Conservation (phyloP, 2,888 invertebrate species). For the Drosophila leonis region DNA sequence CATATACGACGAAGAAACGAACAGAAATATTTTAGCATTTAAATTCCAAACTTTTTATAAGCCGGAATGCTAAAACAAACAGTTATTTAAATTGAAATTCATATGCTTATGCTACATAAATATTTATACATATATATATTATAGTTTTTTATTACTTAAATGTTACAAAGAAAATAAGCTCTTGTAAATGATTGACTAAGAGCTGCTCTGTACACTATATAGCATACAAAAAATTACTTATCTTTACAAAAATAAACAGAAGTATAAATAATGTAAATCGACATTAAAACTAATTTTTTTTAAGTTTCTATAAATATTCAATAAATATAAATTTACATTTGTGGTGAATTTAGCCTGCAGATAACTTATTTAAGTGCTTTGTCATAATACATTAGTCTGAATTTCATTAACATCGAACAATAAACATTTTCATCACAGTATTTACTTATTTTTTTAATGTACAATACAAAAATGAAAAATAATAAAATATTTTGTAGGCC, state of each 20-base stretch:
- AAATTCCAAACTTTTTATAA: not conserved
- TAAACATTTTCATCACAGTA: not conserved
- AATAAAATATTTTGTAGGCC: not conserved
- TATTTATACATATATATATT: too few species aligned
- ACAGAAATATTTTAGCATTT: slow-evolving; percentile 1
- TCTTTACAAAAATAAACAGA: not conserved
- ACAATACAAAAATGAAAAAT: not conserved
- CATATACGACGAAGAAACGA: not conserved
- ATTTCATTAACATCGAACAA: not conserved
- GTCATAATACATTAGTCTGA: not conserved
- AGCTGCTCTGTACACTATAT: not conserved
- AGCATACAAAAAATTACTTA: not conserved
- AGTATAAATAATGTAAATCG: too few species aligned
- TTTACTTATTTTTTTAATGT: not conserved
- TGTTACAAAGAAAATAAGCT: not conserved
- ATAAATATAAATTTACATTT: not conserved
- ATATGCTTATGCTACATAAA: not conserved
- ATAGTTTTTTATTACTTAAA: not conserved
- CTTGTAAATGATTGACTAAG: not conserved
- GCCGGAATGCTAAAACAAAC: not conserved
- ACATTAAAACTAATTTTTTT: too few species aligned
- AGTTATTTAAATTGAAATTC: not conserved
- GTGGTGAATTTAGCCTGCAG: not conserved
- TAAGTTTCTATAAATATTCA: not conserved
- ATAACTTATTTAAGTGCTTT: too few species aligned